Base-by-base conservation (phyloP, 2,888 invertebrate genomes). In the Cephus pygmeus region DNA sequence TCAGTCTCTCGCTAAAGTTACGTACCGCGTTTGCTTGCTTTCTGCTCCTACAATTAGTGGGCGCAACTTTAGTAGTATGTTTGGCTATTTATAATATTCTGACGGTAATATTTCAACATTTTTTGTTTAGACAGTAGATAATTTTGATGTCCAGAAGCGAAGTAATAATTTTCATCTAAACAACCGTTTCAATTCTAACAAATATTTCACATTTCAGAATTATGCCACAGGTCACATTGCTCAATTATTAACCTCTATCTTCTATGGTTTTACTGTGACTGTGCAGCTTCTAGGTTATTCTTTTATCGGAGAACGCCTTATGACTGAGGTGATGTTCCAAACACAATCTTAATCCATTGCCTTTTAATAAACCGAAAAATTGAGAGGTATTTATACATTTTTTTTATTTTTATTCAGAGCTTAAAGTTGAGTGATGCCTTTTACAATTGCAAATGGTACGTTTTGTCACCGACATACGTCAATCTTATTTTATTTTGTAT, bases 401-500 rank as follows among this genome's bases (percentile, higher is more conserved):
- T 40, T 15, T 40, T 40, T 75, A 23, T 15, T 73, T 34, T 9
- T 34, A 36, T 69, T 30, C 71, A 85, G 85, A 93, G 93, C 81
- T 91, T 92, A 83, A 88, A 91, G 1, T 89, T 94, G 3, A 90
- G 92, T 0, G 91, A 93, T 56, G 92, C 92, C 74, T 86, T 94
- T 82, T 94, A 94, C 84, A 91, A 92, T 76, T 93, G 93, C 81
- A 92, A 92, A 3, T 94, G 94, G 94, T 91, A 93, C 76, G 92
- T 93, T 11, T 93, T 94, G 85, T 88, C 92, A 76, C 83, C 83
- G 0, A 86, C 86, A 79, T 93, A 93, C 84, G 90, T 90, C 30
- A 91, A 90, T 40, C 15, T 40, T 23, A 40, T 40, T 40, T 40
- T 1, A 40, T 89, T 93, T 76, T 92, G 93, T 77, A 85, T 92